A percentile compares a stretch with the other conserved stretches of the same genome.
Evolutionary conservation across 2,888 invertebrate species (phyloP).

Genomic region (Oscheius sp.): DNA sequence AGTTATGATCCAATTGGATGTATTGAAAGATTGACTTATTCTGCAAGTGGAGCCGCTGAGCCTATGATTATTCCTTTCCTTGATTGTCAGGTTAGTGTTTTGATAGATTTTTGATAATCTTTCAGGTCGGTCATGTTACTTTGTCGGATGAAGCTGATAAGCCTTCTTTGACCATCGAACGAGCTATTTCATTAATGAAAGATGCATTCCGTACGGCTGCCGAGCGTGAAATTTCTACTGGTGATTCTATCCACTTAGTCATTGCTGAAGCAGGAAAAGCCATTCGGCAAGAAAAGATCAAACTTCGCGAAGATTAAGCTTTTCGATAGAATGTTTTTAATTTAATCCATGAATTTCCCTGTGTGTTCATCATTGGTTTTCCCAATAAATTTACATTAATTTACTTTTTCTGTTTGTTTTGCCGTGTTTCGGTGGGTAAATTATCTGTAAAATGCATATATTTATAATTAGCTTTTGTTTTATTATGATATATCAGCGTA

Average conservation of each 20-base stretch:
- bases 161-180: slow-evolving; percentile 79
- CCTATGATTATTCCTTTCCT: slow-evolving; percentile 87
- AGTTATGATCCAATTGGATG: slow-evolving; percentile 98
- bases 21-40: slow-evolving; percentile 84
- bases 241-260: slow-evolving; percentile 65
- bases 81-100: slow-evolving; percentile 82
- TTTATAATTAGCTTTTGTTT: too few relatives aligned
- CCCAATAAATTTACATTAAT: background rate
- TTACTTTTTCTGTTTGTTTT: too few relatives aligned
- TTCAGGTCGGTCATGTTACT: slow-evolving; percentile 85
- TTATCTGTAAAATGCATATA: too few relatives aligned
- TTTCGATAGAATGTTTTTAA: background rate
- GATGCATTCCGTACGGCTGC: slow-evolving; percentile 97
- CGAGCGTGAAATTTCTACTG: slow-evolving; percentile 96
- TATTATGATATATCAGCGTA: too few relatives aligned
- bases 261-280: slow-evolving; percentile 65
- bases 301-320: slow-evolving; percentile 63
- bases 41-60: slow-evolving; percentile 87
- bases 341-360: background rate
- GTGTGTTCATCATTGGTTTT: background rate
- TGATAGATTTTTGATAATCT: background rate
- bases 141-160: slow-evolving; percentile 77
- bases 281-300: slow-evolving; percentile 49
- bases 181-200: slow-evolving; percentile 83
- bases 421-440: too few relatives aligned